Conservation (phyloP, 1,140 invertebrate genomes). For the Eumeta japonica region DNA sequence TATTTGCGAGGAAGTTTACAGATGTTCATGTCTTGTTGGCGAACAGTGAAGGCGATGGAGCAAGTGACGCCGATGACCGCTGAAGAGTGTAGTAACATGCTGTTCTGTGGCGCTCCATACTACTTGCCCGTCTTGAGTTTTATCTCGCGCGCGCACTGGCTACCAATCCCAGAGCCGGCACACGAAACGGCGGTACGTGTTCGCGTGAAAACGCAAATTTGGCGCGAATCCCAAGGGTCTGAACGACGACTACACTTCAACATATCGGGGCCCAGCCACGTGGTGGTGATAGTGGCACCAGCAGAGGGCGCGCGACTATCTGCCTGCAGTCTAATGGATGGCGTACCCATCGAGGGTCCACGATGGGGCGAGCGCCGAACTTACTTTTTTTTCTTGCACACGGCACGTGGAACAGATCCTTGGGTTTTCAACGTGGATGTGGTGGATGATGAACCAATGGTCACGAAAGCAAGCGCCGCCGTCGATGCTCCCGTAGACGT, state of each 20-base stretch:
- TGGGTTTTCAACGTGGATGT: conserved; percentile 12
- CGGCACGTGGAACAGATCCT: conserved; percentile 12
- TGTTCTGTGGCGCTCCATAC: conserved; percentile 79
- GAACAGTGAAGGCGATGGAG: conserved; percentile 17
- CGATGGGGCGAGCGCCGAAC: conserved; percentile 19
- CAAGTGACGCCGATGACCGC: conserved; percentile 31
- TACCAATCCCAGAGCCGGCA: conserved; percentile 11
- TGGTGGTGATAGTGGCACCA: conserved; percentile 20
- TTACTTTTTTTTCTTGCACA: conserved; percentile 32
- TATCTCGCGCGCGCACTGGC: conserved; percentile 52
- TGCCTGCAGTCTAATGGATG: conserved; percentile 7
- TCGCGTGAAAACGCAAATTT: no score
- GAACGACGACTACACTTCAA: background rate
- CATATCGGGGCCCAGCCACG: conserved; percentile 13
- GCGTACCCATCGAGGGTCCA: conserved; percentile 13
- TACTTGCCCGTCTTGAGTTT: conserved; percentile 62
- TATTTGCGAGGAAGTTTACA: no score
- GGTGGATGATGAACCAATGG: conserved; percentile 24
- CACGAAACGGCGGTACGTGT: conserved; percentile 1
- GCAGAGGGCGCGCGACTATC: conserved; percentile 13
- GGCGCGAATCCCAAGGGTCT: background rate
- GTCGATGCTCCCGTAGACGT: background rate
- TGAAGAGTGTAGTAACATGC: conserved; percentile 63
- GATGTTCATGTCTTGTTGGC: no score
- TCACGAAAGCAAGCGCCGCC: conserved; percentile 12